These are phyloP conservation scores for Microcebus jonahi DNA, from an alignment of 2,113 vertebrate species.

Conservation along the genomic window DNA sequence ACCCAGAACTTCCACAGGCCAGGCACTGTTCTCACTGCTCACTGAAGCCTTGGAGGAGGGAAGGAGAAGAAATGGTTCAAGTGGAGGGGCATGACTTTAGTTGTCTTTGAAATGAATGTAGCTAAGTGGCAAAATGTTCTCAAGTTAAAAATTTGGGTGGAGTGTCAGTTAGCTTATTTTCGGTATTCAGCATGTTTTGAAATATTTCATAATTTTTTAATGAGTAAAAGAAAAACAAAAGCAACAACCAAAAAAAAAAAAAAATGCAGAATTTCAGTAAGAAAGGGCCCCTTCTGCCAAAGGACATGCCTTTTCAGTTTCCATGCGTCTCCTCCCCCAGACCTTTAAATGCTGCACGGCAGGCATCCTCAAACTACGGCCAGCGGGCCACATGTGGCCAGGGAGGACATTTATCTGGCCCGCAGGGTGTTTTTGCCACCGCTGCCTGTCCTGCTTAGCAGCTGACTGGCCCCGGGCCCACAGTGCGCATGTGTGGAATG, in stretches of 20 bases:
- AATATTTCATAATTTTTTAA: neutral
- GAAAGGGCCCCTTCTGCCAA: neutral
- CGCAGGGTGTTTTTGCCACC: no score
- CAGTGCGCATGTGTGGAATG: no score
- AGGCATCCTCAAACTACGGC: no score
- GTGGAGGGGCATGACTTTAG: neutral
- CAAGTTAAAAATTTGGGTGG: neutral
- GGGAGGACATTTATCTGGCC: no score
- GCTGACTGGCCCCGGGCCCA: no score
- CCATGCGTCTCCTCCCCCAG: accelerated
- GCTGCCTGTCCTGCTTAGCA: no score
- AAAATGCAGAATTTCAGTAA: neutral
- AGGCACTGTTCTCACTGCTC: neutral
- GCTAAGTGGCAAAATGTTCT: neutral
- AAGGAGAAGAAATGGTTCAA: neutral
- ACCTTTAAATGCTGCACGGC: neutral
- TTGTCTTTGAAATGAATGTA: neutral
- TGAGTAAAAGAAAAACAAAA: neutral
- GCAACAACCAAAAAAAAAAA: neutral
- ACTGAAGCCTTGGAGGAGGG: neutral
- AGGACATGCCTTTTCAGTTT: neutral
- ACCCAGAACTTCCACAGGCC: neutral
- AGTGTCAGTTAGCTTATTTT: conserved; percentile 11
- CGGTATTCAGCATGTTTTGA: neutral
- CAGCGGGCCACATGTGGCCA: no score